Percentiles rank a stretch among this genome's conserved stretches.
Evolutionary conservation across 2,797 vertebrate genomes (phyloP).

Genomic region (Gorsachius magnificus): DNA sequence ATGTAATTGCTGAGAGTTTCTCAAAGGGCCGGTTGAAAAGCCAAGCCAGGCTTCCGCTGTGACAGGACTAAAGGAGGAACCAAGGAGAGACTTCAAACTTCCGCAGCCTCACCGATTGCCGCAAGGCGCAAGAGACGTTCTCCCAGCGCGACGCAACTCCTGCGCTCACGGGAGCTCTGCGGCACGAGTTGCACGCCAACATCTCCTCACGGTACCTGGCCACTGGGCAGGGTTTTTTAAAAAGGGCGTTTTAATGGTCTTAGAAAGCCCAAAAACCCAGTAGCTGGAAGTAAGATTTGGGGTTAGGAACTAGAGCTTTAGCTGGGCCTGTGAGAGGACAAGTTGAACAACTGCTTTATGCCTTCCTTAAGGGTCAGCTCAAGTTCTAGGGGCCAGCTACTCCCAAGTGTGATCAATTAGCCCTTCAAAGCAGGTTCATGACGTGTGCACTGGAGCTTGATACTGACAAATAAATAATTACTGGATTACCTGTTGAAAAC

Average conservation of each 20-base stretch:
- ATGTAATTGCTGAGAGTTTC: background rate
- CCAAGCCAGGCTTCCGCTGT: background rate
- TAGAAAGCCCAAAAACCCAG: background rate
- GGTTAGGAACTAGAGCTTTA: background rate
- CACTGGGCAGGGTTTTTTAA: too few species aligned
- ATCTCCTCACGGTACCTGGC: background rate
- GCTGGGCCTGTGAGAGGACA: background rate
- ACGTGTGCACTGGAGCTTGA: background rate
- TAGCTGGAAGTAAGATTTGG: background rate
- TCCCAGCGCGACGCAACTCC: accelerated
- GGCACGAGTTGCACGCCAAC: too few species aligned
- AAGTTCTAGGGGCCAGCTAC: background rate
- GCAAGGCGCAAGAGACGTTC: background rate
- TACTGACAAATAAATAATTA: background rate
- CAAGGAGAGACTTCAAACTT: accelerated
- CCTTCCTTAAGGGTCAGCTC: background rate
- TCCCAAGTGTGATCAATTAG: background rate
- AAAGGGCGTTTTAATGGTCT: background rate
- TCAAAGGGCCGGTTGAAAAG: background rate
- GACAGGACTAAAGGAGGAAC: background rate
- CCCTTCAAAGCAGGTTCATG: background rate
- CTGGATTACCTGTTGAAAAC: background rate
- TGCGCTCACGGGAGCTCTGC: accelerated
- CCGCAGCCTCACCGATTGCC: accelerated
- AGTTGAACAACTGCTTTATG: background rate